Evolutionary conservation across 2,797 vertebrate species (phyloP).

Genomic region (Hybognathus amarus): DNA sequence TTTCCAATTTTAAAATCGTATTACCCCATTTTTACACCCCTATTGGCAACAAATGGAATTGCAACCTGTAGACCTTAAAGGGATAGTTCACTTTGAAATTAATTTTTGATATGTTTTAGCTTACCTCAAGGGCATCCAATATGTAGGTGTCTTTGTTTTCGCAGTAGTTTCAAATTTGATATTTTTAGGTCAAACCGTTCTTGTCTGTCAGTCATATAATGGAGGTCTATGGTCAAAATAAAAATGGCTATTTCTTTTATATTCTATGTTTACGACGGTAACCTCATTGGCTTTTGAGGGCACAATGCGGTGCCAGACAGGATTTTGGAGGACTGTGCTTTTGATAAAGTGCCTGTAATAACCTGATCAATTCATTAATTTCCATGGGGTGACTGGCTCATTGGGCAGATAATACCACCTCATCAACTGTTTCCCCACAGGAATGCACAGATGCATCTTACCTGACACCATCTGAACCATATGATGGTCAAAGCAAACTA

Average conservation of each 20-base stretch:
- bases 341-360: slow-evolving; percentile 32
- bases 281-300: not conserved
- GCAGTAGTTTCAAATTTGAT: too few species aligned
- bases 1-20: not conserved
- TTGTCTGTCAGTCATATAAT: too few species aligned
- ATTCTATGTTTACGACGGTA: slow-evolving; percentile 2
- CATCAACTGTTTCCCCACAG: slow-evolving; percentile 28
- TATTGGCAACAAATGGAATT: not conserved
- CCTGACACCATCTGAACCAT: not conserved
- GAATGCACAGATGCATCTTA: slow-evolving; percentile 23
- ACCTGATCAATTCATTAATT: slow-evolving; percentile 14
- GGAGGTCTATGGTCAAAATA: too few species aligned
- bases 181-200: too few species aligned
- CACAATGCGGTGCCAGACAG: not conserved
- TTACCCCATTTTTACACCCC: not conserved
- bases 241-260: not conserved
- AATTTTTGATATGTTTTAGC: too few species aligned
- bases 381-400: slow-evolving; percentile 7
- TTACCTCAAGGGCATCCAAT: too few species aligned
- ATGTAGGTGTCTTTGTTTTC: too few species aligned
- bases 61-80: not conserved
- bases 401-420: slow-evolving; percentile 19
- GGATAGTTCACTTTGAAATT: too few species aligned
- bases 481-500: slow-evolving; percentile 18
- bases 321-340: slow-evolving; percentile 18